Evolutionary conservation across 2,797 vertebrate species (phyloP).

Genomic region (Brachyrhaphis roseni): DNA sequence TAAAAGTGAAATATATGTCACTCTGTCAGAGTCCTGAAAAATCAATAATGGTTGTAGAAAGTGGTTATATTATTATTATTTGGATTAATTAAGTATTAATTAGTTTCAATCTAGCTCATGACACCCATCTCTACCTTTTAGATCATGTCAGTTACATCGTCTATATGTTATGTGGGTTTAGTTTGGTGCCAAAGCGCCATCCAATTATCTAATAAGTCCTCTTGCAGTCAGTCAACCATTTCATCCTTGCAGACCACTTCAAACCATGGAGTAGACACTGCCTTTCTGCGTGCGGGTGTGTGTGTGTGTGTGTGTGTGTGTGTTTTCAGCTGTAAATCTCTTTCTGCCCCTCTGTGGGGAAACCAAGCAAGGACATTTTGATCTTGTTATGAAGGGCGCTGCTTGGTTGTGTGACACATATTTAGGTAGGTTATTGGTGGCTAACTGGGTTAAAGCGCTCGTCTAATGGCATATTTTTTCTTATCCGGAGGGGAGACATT

Average conservation of each 20-base stretch:
- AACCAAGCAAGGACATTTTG: slow-evolving; percentile 75
- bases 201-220: slow-evolving; percentile 10
- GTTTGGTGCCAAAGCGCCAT: slow-evolving; percentile 12
- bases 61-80: neutral
- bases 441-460: slow-evolving; percentile 69
- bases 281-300: slow-evolving; percentile 5
- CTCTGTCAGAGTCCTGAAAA: slow-evolving; percentile 9
- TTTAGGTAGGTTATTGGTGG: slow-evolving; percentile 71
- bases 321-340: slow-evolving; percentile 37
- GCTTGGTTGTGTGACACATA: slow-evolving; percentile 70
- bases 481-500: slow-evolving; percentile 39
- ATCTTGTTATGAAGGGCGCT: slow-evolving; percentile 62
- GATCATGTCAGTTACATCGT: neutral
- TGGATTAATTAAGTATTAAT: neutral
- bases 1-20: neutral
- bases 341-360: slow-evolving; percentile 80
- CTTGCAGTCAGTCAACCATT: slow-evolving; percentile 25
- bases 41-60: neutral
- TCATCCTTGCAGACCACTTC: slow-evolving; percentile 37
- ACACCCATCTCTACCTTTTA: slow-evolving; percentile 8
- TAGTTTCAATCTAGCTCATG: slow-evolving; percentile 13
- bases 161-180: slow-evolving; percentile 10
- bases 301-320: slow-evolving; percentile 5
- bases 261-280: slow-evolving; percentile 10
- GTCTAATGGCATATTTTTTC: slow-evolving; percentile 33